Base-by-base conservation (phyloP, 2,888 invertebrate genomes). In the Hedychridium roseum region DNA sequence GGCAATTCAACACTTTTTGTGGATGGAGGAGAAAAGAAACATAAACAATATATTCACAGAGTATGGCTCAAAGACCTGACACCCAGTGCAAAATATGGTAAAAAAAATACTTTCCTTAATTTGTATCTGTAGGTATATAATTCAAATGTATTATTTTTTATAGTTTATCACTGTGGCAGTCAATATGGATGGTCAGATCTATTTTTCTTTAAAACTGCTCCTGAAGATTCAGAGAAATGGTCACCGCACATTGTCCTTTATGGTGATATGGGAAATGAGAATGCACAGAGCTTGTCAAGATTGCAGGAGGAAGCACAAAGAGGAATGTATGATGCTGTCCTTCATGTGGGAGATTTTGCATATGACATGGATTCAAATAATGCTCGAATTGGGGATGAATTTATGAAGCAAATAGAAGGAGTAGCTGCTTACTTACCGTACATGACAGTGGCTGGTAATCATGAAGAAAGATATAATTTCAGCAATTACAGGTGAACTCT, bases 261-360 rank as follows among this genome's bases (percentile, higher is more conserved):
- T 73, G 97, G 97, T 0, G 97, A 97, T 77, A 88, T 98, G 90
- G 97, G 97, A 20, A 92, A 91, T 74, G 88, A 87, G 61, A 97
- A 97, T 80, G 94, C 95, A 1, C 89, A 91, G 63, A 92, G 96
- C 0, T 81, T 97, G 43, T 85, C 89, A 0, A 84, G 91, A 54
- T 80, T 98, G 4, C 94, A 95, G 80, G 84, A 90, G 65, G 95
- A 97, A 71, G 85, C 91, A 0, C 89, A 94, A 70, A 82, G 84
- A 31, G 89, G 87, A 6, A 79, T 87, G 74, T 94, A 93, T 78
- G 94, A 97, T 82, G 86, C 91, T 44, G 86, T 94, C 43, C 83
- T 97, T 42, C 97, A 97, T 81, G 92, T 95, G 30, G 95, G 95
- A 0, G 97, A 97, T 82, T 94, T 96, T 81, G 97, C 95, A 0